Percentiles rank a stretch among this genome's conserved stretches.
phyloP scores from a whole-genome alignment of 1,140 invertebrate species.

The Spodoptera litura region DNA sequence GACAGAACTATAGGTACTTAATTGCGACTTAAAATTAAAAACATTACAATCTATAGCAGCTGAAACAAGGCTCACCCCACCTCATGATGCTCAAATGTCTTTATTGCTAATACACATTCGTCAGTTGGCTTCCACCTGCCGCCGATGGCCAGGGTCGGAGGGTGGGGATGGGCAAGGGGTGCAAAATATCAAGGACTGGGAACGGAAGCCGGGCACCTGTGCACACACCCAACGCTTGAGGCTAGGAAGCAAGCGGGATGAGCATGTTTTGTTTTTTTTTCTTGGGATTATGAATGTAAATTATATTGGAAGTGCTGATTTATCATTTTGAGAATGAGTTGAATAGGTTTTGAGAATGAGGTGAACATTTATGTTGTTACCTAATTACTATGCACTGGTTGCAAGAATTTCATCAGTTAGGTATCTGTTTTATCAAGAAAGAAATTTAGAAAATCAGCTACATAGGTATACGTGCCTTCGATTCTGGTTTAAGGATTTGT shows the following conservation, averaged over 20 bases:
- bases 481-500: too few species aligned
- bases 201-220: constrained; percentile 38
- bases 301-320: too few species aligned
- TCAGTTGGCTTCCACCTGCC: constrained; percentile 3
- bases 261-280: not conserved
- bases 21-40: not conserved
- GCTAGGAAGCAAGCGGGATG: constrained; percentile 21
- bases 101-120: constrained; percentile 4
- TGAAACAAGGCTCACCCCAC: not conserved
- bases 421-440: too few species aligned
- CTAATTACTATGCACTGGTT: too few species aligned
- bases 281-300: not conserved
- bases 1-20: too few species aligned
- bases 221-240: constrained; percentile 2
- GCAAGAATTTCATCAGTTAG: too few species aligned
- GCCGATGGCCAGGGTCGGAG: not conserved
- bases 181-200: constrained; percentile 43
- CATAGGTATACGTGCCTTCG: too few species aligned
- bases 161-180: not conserved
- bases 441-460: too few species aligned
- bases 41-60: not conserved
- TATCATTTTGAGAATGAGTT: too few species aligned
- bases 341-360: too few species aligned
- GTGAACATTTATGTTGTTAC: too few species aligned
- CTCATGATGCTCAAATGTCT: not conserved